Percentiles rank a stretch among this genome's conserved stretches.
Conservation (phyloP, 1,140 invertebrate species). For the Notospermus geniculatus region DNA sequence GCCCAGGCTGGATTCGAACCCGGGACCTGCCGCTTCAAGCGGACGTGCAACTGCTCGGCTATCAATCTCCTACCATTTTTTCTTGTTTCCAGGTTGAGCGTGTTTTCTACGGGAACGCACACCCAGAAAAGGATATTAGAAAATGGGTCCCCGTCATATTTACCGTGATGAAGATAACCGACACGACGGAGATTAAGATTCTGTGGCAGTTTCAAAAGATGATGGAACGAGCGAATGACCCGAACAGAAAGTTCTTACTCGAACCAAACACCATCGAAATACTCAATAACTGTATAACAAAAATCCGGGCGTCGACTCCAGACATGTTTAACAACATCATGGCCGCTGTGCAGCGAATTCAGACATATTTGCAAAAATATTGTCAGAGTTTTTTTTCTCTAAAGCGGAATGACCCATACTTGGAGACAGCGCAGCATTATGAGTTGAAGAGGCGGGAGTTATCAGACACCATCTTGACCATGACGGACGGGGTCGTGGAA, state of each 20-base stretch:
- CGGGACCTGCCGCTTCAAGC: too few species aligned
- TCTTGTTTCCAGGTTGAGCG: slow-evolving; percentile 15
- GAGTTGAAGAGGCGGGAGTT: slow-evolving; percentile 33
- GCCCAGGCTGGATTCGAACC: too few species aligned
- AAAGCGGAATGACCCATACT: slow-evolving; percentile 26
- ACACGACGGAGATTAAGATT: slow-evolving; percentile 14
- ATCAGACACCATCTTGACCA: slow-evolving; percentile 25
- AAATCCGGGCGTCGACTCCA: slow-evolving; percentile 4
- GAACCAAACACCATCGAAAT: slow-evolving; percentile 9
- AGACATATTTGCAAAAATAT: slow-evolving; percentile 33
- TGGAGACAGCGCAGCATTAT: slow-evolving; percentile 38
- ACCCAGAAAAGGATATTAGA: slow-evolving; percentile 27
- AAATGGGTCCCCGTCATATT: slow-evolving; percentile 15
- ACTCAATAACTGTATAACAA: neutral
- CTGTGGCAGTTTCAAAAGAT: slow-evolving; percentile 22
- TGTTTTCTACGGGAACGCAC: slow-evolving; percentile 27
- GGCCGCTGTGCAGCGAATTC: slow-evolving; percentile 20
- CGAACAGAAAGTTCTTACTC: slow-evolving; percentile 14
- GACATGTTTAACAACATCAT: slow-evolving; percentile 26
- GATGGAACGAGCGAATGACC: neutral
- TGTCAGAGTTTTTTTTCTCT: slow-evolving; percentile 30
- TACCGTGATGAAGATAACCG: slow-evolving; percentile 15
- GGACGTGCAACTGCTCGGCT: too few species aligned
- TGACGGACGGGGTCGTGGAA: slow-evolving; percentile 25
- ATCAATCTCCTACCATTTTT: too few species aligned